Conservation (phyloP, 2,113 vertebrate genomes). For the Lonchura striata region DNA sequence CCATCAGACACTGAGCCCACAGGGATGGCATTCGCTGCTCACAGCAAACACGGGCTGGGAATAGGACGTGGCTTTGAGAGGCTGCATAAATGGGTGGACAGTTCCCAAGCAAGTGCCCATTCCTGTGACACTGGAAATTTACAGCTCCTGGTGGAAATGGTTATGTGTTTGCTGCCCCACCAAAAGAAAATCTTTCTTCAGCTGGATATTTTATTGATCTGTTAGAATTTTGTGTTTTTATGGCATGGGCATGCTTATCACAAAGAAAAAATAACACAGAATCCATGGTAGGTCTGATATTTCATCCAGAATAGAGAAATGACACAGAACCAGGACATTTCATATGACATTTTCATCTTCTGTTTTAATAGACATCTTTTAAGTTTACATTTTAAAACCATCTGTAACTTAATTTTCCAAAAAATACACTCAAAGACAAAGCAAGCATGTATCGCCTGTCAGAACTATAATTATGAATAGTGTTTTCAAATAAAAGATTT, state of each 20-base stretch:
- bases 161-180: neutral
- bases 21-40: neutral
- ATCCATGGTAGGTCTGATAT: neutral
- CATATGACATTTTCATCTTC: neutral
- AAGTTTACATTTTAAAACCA: neutral
- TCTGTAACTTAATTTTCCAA: rapidly evolving
- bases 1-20: neutral
- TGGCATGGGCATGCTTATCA: neutral
- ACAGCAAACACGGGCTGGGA: neutral
- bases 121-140: neutral
- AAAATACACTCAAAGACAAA: neutral
- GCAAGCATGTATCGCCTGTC: neutral
- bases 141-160: neutral
- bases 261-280: neutral
- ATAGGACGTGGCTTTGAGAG: neutral
- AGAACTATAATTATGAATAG: neutral
- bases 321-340: neutral
- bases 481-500: neutral
- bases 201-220: neutral
- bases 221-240: neutral
- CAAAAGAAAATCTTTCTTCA: neutral
- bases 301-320: neutral
- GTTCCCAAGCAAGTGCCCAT: neutral
- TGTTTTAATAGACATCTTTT: neutral
- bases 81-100: neutral